Evolutionary conservation across 2,113 vertebrate genomes (phyloP), one percentile per base, ranked within the genome.

Genomic region (Ursus arctos): DNA sequence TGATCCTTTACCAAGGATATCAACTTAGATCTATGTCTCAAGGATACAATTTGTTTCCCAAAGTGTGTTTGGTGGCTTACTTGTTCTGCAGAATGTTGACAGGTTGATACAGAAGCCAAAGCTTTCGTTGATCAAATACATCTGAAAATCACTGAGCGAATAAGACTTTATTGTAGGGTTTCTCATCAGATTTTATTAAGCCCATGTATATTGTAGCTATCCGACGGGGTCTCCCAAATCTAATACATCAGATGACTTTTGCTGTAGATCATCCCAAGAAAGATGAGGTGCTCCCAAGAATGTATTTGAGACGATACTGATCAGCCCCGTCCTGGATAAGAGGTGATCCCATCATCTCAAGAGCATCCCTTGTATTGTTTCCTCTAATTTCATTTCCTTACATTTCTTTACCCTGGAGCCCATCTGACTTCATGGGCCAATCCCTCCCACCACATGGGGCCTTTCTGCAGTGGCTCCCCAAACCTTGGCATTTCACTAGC

Each of bases 391-490:
- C 22, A 89, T 81, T 85, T 88, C 16, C 72, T 86, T 43, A 63
- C 2, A 71, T 47, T 94, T 49, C 31, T 36, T 83, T 28, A 43
- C 4, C 33, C 59, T 12, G n/a, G 33, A 94, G 55, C 8, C 15
- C n/a, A 47, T 33, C 7, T 81, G 26, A 72, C 10, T 43, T 49
- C n/a, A 57, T 15, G 6, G 9, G 33, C 7, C 26, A 49, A 33
- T 21, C 21, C 49, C 11, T 33, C 63, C 16, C 19, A 26, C 61
- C 6, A 40, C 7, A 15, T 0, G 12, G 31, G 4, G 9, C 1
- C 36, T 72, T 82, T 40, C 6, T 36, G 14, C 43, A 83, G 7
- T 24, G 22, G 9, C 8, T 59, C 43, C 15, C 14, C 21, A 81
- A 87, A 21, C 7, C 18, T 43, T 88, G 40, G 26, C 11, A 79